phyloP scores from a whole-genome alignment of 2,888 invertebrate species.

The Cepaea hortensis region DNA sequence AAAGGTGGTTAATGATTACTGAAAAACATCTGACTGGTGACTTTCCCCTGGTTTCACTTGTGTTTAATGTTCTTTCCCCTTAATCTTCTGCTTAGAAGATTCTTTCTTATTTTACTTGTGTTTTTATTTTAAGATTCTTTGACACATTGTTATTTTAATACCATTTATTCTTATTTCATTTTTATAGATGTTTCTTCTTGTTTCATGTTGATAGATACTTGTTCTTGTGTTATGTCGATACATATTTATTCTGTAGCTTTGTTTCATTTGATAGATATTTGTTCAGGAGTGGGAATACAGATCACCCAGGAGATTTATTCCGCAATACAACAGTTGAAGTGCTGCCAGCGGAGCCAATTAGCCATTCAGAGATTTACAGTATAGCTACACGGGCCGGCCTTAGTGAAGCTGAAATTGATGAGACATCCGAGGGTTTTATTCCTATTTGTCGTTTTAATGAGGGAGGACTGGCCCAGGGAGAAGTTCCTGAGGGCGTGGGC shows the following conservation, averaged over 20 bases:
- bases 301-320: slow-evolving; percentile 91
- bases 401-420: slow-evolving; percentile 44
- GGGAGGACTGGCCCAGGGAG: slow-evolving; percentile 87
- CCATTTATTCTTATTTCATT: no score
- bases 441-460: slow-evolving; percentile 86
- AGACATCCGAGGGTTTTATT: slow-evolving; percentile 82
- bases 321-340: slow-evolving; percentile 91
- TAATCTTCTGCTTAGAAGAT: no score
- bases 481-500: slow-evolving; percentile 82
- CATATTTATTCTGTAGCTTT: neutral
- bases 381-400: slow-evolving; percentile 20
- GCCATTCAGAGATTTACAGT: slow-evolving; percentile 42
- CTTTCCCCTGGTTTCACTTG: no score
- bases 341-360: slow-evolving; percentile 77
- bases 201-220: no score
- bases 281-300: slow-evolving; percentile 87
- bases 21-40: no score
- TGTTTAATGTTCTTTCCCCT: no score
- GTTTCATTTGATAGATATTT: slow-evolving; percentile 62
- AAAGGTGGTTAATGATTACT: no score
- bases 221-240: no score
- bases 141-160: no score
- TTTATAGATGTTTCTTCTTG: no score
- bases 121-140: no score
- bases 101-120: no score